Conservation (phyloP, 2,888 invertebrate species). For the Trichogramma dendrolimi region DNA sequence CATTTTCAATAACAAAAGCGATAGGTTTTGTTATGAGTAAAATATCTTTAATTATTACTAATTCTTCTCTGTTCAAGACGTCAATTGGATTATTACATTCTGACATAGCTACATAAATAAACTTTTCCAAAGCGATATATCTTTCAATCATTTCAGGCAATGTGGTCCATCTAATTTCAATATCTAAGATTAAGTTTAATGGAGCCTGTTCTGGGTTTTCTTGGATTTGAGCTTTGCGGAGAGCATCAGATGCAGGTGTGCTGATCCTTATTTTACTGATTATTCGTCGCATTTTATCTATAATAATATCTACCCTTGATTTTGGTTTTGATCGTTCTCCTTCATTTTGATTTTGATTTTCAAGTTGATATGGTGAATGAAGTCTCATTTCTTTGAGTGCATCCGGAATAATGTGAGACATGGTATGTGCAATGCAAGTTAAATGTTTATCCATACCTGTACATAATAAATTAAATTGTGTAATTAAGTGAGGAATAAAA, state of each 20-base stretch:
- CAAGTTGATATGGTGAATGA: no score
- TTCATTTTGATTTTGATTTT: no score
- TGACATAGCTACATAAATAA: not conserved
- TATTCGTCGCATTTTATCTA: not conserved
- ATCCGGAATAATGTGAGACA: not conserved
- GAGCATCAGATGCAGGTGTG: no score
- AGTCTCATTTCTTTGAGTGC: no score
- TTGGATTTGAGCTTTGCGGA: not conserved
- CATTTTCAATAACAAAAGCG: conserved; percentile 12
- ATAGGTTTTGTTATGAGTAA: conserved; percentile 1
- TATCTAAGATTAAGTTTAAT: not conserved
- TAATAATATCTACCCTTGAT: conserved; percentile 1
- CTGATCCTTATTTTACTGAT: not conserved
- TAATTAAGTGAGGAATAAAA: no score
- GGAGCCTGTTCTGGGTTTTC: not conserved
- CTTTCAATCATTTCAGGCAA: not conserved
- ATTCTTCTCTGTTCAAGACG: not conserved
- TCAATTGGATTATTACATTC: not conserved
- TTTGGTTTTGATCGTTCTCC: no score
- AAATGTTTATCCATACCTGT: conserved; percentile 27
- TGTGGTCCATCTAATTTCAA: not conserved
- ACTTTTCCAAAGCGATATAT: not conserved
- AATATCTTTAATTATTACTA: not conserved
- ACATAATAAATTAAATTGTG: no score
- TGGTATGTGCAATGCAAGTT: conserved; percentile 30